Evolutionary conservation across 1,140 invertebrate species (phyloP).

Genomic region (Drosophila pachea): DNA sequence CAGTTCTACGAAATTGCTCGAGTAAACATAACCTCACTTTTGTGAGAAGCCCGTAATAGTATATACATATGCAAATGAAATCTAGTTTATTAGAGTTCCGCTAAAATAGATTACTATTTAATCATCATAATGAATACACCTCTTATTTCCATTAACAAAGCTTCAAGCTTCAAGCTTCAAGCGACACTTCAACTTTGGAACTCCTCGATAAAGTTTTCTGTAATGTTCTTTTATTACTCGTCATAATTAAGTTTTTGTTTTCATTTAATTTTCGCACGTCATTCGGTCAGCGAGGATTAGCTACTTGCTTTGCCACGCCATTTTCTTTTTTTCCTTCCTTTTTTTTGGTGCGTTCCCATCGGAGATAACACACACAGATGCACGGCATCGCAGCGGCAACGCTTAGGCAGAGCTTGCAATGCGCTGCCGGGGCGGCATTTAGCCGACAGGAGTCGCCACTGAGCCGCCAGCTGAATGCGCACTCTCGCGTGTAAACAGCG

Average conservation of each 20-base stretch:
- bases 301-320: background rate
- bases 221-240: background rate
- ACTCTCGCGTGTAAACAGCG: background rate
- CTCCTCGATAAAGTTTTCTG: background rate
- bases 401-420: background rate
- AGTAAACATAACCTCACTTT: too few relatives aligned
- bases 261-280: background rate
- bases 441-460: conserved; percentile 34
- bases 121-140: too few relatives aligned
- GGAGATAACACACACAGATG: conserved; percentile 1
- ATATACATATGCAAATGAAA: too few relatives aligned
- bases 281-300: background rate
- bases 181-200: background rate
- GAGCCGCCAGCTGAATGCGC: conserved; percentile 8
- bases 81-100: too few relatives aligned
- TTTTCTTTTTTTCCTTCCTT: background rate
- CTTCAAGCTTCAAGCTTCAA: background rate
- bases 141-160: background rate
- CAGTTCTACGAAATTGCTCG: too few relatives aligned
- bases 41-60: too few relatives aligned
- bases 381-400: background rate
- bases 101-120: background rate
- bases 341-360: background rate
- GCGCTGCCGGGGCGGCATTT: background rate
- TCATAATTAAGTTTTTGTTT: background rate